These are phyloP conservation scores for Epistrophella euchroma DNA, from an alignment of 2,888 invertebrate species.

Conservation along the genomic window DNA sequence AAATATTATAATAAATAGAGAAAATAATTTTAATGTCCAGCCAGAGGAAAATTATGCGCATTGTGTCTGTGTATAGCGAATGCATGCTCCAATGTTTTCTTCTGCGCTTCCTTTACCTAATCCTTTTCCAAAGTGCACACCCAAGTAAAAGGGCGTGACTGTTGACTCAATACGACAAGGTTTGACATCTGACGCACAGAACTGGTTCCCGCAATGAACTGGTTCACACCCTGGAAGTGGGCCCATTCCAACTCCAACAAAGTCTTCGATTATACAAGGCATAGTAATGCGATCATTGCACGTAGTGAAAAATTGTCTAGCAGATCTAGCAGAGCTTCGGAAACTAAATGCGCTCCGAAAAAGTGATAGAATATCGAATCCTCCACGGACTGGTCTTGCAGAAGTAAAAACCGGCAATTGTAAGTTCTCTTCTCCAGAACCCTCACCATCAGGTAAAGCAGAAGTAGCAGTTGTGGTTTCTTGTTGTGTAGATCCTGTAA, in stretches of 20 bases:
- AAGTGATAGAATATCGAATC: conserved; percentile 82
- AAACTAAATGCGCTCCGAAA: conserved; percentile 81
- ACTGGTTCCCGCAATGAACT: conserved; percentile 90
- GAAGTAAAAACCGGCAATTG: conserved; percentile 61
- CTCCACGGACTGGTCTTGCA: conserved; percentile 79
- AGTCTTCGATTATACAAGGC: conserved; percentile 93
- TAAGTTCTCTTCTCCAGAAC: conserved; percentile 84
- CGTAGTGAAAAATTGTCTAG: conserved; percentile 80
- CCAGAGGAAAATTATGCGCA: conserved; percentile 84
- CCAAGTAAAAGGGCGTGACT: conserved; percentile 90
- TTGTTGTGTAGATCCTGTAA: conserved; percentile 1
- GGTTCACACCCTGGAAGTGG: conserved; percentile 87
- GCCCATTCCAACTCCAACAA: conserved; percentile 86
- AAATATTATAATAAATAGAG: too few species aligned
- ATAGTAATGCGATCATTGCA: conserved; percentile 91
- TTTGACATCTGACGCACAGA: conserved; percentile 86
- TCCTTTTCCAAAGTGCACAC: conserved; percentile 91
- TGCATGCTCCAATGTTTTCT: conserved; percentile 92
- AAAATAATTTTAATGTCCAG: not conserved
- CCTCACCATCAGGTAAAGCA: conserved; percentile 83
- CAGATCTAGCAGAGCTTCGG: conserved; percentile 31
- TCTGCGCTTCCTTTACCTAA: conserved; percentile 88
- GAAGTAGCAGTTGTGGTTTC: conserved; percentile 31
- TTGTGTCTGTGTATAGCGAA: conserved; percentile 89
- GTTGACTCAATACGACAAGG: conserved; percentile 89